phyloP scores from a whole-genome alignment of 1,140 invertebrate species.

The Ditylenchus dipsaci region DNA sequence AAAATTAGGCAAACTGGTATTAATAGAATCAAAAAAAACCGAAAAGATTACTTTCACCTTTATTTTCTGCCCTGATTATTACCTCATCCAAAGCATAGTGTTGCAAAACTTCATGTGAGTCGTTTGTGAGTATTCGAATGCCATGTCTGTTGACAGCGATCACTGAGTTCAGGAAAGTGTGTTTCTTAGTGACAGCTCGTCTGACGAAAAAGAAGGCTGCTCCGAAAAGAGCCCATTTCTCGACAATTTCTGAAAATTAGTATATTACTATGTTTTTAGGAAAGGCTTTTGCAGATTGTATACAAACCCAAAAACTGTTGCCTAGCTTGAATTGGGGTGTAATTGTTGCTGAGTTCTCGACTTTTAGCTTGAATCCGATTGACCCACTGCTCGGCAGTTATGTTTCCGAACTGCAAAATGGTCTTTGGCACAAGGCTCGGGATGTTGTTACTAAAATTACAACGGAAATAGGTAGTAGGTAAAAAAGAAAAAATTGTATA shows the following conservation, averaged over 20 bases:
- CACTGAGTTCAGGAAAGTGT: conserved; percentile 21
- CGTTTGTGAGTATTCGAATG: conserved; percentile 10
- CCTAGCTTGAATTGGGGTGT: conserved; percentile 10
- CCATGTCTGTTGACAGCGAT: conserved; percentile 31
- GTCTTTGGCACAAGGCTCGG: conserved; percentile 48
- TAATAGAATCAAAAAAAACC: too few relatives aligned
- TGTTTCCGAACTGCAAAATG: conserved; percentile 17
- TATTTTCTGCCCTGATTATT: too few relatives aligned
- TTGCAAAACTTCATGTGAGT: conserved; percentile 10
- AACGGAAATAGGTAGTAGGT: neutral
- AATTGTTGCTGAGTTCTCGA: conserved; percentile 14
- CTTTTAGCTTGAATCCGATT: conserved; percentile 22
- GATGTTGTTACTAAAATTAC: conserved; percentile 23
- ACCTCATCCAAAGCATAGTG: conserved; percentile 18
- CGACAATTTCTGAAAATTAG: conserved; percentile 70
- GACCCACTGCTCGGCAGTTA: conserved; percentile 26
- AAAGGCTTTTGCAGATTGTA: conserved; percentile 14
- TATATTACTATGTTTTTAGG: conserved; percentile 10
- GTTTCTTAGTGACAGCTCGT: conserved; percentile 18
- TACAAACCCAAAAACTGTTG: conserved; percentile 43
- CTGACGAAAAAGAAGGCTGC: conserved; percentile 78
- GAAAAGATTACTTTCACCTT: too few relatives aligned
- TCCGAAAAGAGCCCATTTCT: conserved; percentile 89
- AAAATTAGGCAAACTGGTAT: too few relatives aligned
- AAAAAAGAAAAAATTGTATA: neutral